Base-by-base conservation (phyloP, 2,888 invertebrate species). In the Seira ritae region DNA sequence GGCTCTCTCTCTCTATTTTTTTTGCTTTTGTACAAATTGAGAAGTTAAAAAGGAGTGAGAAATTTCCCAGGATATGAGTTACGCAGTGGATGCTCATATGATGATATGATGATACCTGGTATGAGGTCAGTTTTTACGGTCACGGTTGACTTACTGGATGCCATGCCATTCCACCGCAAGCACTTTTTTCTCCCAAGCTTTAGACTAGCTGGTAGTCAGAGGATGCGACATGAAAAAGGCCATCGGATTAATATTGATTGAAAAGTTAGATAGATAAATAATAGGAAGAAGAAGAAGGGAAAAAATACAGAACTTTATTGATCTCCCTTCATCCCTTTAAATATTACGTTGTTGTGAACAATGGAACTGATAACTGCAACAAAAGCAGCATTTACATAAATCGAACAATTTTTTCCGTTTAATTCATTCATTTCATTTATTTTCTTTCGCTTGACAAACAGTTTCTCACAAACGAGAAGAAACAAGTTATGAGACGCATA, bases 51-150 rank as follows among this genome's bases (percentile, higher is more conserved):
- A 22, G 70, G 22, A 24, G 20, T 74, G 74, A 74, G 74, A 74
- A 74, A 74, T 74, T 75, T 74, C 74, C 62, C 74, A 72, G 60
- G 37, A 24, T 55, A 72, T 37, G 50, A 50, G 20, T 55, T 8
- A 55, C 55, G 55, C 55, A 55, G 15, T 55, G 3, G 55, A 55
- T 55, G 55, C n/a, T n/a, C n/a, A n/a, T n/a, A 31, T 37, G 68
- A 68, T 55, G 50, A 71, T 72, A 55, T 50, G 6, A 17, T 17
- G 55, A 17, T 55, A 17, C 55, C 12, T 55, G 60, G 62, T 78
- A 70, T 78, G 72, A 80, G 80, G 80, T 80, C 80, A 80, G 70
- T 75, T 69, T 74, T 80, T 80, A 80, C 80, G 20, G 80, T 80
- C 80, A 73, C 20, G 73, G 73, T 80, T 80, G 80, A 80, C 80